A percentile compares a stretch with the other conserved stretches of the same genome.
phyloP scores from a whole-genome alignment of 2,113 vertebrate species.

The Nycticebus coucang region DNA sequence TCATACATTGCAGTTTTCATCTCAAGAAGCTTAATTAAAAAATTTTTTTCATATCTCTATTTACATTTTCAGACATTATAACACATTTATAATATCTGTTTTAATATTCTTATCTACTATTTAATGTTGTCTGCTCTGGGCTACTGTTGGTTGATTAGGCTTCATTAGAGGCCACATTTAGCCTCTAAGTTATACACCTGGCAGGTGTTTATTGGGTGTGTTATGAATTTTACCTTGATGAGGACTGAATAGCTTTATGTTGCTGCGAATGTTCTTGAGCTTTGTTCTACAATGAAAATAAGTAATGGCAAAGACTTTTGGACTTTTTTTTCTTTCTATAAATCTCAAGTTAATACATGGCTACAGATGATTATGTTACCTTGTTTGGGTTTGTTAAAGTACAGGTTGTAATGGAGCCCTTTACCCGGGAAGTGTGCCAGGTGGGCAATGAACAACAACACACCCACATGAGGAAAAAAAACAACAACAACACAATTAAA shows the following conservation, averaged over 20 bases:
- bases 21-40: background rate
- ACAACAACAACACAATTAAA: too few species aligned
- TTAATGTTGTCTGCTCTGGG: background rate
- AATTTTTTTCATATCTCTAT: background rate
- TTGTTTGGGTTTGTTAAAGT: too few species aligned
- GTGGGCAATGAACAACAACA: too few species aligned
- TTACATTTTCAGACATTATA: background rate
- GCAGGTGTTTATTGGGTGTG: background rate
- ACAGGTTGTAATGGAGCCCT: too few species aligned
- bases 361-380: too few species aligned
- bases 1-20: background rate
- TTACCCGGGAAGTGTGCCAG: too few species aligned
- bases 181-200: background rate
- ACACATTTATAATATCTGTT: background rate
- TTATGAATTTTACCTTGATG: background rate
- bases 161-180: background rate
- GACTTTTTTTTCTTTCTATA: background rate
- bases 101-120: background rate
- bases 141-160: background rate
- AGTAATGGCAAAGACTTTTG: background rate
- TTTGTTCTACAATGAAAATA: constrained; percentile 9
- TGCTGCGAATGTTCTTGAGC: background rate
- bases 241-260: background rate
- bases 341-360: too few species aligned
- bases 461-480: too few species aligned